phyloP scores from a whole-genome alignment of 2,888 invertebrate species.

The Eilema griseolum region DNA sequence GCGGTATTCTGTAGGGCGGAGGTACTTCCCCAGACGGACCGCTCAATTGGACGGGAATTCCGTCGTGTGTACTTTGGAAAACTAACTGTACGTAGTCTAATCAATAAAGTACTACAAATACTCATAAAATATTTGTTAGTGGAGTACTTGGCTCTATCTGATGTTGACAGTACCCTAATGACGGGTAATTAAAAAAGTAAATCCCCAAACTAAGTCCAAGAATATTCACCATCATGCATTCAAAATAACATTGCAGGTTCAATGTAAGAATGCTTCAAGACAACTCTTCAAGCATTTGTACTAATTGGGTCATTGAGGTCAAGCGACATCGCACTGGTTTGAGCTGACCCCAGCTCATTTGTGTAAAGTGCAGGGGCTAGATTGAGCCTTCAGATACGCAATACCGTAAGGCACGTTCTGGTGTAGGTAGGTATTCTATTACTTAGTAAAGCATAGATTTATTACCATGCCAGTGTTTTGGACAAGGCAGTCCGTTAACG shows the following conservation, averaged over 20 bases:
- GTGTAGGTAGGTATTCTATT: not conserved
- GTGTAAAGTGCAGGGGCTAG: not conserved
- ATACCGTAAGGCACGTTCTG: not conserved
- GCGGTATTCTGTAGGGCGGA: too few relatives aligned
- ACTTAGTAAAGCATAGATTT: not conserved
- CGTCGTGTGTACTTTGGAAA: too few relatives aligned
- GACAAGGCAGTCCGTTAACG: not conserved
- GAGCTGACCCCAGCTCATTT: not conserved
- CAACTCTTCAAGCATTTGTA: not conserved
- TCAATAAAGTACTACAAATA: too few relatives aligned
- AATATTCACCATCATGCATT: not conserved
- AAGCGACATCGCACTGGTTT: constrained; percentile 13
- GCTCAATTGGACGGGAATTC: too few relatives aligned
- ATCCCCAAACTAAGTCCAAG: not conserved
- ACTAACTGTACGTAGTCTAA: too few relatives aligned
- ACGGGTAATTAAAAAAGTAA: not conserved
- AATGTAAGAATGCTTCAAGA: constrained; percentile 1
- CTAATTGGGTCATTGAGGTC: constrained; percentile 18
- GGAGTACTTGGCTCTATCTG: too few relatives aligned
- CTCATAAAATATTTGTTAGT: too few relatives aligned
- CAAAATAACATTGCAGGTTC: not conserved
- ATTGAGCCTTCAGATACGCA: not conserved
- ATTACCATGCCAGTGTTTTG: not conserved
- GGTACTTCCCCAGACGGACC: too few relatives aligned
- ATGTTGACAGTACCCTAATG: too few relatives aligned